Conservation (phyloP, 2,888 invertebrate genomes). For the Acanthococcus lagerstroemiae region DNA sequence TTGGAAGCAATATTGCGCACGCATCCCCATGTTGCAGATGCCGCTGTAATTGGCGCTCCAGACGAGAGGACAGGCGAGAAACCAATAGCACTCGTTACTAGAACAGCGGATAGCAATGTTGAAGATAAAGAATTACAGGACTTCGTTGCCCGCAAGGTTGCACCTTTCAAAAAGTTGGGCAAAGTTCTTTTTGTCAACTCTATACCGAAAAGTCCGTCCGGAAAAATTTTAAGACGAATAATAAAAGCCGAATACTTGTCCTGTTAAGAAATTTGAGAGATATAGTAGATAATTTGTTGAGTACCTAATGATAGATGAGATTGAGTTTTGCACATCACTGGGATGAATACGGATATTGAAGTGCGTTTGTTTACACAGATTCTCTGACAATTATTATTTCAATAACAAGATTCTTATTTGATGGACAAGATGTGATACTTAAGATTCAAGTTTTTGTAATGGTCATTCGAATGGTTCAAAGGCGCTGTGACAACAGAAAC, state of each 20-base stretch:
- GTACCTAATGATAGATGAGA: too few relatives aligned
- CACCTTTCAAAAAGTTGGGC: slow-evolving; percentile 65
- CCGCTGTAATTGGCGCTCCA: slow-evolving; percentile 68
- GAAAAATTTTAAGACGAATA: slow-evolving; percentile 64
- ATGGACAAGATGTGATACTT: too few relatives aligned
- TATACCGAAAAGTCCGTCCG: slow-evolving; percentile 64
- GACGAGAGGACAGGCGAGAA: slow-evolving; percentile 61
- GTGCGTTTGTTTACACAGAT: too few relatives aligned
- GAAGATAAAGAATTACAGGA: slow-evolving; percentile 49
- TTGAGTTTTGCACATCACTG: too few relatives aligned
- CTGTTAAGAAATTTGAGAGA: slow-evolving; percentile 55
- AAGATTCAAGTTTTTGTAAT: too few relatives aligned
- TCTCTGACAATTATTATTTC: too few relatives aligned
- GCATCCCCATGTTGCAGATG: slow-evolving; percentile 65
- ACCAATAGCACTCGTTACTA: slow-evolving; percentile 64
- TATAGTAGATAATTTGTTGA: too few relatives aligned
- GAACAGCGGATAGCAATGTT: slow-evolving; percentile 51
- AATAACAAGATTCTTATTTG: too few relatives aligned
- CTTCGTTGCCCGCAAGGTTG: slow-evolving; percentile 45
- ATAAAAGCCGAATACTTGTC: slow-evolving; percentile 47
- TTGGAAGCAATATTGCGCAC: slow-evolving; percentile 62
- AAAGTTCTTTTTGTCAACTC: slow-evolving; percentile 57
- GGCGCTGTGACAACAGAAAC: too few relatives aligned
- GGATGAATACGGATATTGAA: too few relatives aligned
- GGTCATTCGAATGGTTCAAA: too few relatives aligned